These are phyloP conservation scores for Morelia viridis DNA, from an alignment of 2,797 vertebrate genomes.

Conservation along the genomic window DNA sequence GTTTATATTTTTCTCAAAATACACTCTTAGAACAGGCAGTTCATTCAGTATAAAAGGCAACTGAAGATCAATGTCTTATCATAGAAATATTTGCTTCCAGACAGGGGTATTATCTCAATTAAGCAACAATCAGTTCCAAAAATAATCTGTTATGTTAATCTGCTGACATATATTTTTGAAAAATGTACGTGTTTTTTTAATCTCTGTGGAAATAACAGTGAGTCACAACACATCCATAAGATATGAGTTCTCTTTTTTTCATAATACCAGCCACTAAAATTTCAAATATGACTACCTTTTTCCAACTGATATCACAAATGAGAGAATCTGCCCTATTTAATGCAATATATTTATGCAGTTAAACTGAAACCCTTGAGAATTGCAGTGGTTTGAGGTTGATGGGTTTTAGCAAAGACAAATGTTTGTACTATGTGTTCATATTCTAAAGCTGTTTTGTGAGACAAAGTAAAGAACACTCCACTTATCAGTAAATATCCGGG, in stretches of 20 bases:
- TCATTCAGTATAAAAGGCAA: not conserved
- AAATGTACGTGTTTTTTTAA: not conserved
- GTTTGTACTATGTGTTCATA: not conserved
- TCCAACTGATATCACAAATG: not conserved
- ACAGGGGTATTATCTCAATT: not conserved
- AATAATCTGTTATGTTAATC: not conserved
- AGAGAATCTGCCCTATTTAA: not conserved
- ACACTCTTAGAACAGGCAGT: not conserved
- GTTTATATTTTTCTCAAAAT: not conserved
- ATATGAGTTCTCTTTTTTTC: not conserved
- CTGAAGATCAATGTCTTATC: not conserved
- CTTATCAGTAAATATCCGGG: slow-evolving; percentile 56
- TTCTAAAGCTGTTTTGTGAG: slow-evolving; percentile 29
- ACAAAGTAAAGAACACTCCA: slow-evolving; percentile 40
- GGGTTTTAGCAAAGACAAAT: not conserved
- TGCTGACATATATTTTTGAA: not conserved
- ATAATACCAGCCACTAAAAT: not conserved
- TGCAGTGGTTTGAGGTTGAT: not conserved
- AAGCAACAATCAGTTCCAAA: not conserved
- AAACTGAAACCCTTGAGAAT: not conserved
- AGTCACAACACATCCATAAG: not conserved
- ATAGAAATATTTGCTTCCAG: not conserved
- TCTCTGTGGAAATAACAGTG: not conserved
- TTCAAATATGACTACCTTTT: not conserved
- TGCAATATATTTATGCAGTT: not conserved